Conservation (phyloP, 2,113 vertebrate species). For the Aleadryas rufinucha region DNA sequence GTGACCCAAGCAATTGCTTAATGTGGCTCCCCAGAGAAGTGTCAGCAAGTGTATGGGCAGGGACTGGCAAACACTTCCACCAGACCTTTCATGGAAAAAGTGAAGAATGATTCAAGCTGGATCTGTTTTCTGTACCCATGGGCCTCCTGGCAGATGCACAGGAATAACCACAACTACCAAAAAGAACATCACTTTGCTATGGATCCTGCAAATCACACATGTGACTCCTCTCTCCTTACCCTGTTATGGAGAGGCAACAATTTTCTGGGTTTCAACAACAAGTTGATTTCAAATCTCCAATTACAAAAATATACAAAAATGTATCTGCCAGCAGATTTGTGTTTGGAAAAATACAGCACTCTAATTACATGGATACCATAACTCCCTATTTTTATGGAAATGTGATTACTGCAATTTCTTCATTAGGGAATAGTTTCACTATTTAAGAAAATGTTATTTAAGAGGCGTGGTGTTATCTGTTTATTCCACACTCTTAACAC, state of each 20-base stretch:
- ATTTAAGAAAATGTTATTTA: background rate
- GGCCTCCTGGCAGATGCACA: background rate
- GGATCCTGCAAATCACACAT: background rate
- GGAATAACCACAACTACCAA: background rate
- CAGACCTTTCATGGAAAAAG: background rate
- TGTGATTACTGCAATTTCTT: slow-evolving; percentile 19
- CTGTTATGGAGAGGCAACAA: background rate
- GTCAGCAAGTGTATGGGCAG: background rate
- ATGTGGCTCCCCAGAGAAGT: background rate
- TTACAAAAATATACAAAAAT: background rate
- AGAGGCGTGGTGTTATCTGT: background rate
- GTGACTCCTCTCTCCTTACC: background rate
- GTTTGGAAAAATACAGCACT: background rate
- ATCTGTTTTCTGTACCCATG: fast-evolving
- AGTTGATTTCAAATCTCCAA: background rate
- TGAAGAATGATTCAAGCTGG: background rate
- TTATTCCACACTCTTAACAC: slow-evolving; percentile 22
- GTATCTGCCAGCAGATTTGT: background rate
- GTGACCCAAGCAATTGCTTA: background rate
- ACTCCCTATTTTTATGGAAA: background rate
- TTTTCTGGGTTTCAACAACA: background rate
- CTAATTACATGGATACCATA: background rate
- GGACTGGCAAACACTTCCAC: background rate
- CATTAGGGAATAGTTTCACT: background rate
- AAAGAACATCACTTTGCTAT: background rate